A percentile compares a stretch with the other conserved stretches of the same genome.
phyloP scores from a whole-genome alignment of 2,888 invertebrate genomes.

The Dinocampus coccinellae region DNA sequence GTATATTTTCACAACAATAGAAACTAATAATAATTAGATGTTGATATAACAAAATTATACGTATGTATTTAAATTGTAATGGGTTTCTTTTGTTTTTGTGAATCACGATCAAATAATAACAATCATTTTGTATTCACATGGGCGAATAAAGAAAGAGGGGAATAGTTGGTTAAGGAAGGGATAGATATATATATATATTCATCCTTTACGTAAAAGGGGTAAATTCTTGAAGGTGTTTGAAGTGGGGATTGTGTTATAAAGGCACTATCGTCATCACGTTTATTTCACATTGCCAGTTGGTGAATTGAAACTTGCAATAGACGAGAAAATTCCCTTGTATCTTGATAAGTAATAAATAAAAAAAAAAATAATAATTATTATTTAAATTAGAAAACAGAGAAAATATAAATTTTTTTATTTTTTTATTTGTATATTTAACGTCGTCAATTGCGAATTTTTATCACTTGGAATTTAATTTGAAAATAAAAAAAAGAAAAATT shows the following conservation, averaged over 20 bases:
- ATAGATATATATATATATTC: too few relatives aligned
- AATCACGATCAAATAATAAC: conserved; percentile 36
- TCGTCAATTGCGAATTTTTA: too few relatives aligned
- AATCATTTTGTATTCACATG: conserved; percentile 41
- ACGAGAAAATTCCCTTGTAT: background rate
- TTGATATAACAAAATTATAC: conserved; percentile 39
- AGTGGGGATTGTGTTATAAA: conserved; percentile 52
- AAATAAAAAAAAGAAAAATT: too few relatives aligned
- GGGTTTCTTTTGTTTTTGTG: conserved; percentile 17
- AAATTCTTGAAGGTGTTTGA: background rate
- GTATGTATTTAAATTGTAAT: background rate
- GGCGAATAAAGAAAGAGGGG: conserved; percentile 33
- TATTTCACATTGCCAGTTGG: conserved; percentile 44
- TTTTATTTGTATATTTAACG: too few relatives aligned
- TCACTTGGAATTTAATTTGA: too few relatives aligned
- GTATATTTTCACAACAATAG: too few relatives aligned
- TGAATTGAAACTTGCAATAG: conserved; percentile 47
- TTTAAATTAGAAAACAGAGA: too few relatives aligned
- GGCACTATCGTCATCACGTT: conserved; percentile 42
- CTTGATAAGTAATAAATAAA: too few relatives aligned
- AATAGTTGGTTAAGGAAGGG: too few relatives aligned
- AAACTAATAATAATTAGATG: conserved; percentile 48
- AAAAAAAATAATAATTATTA: too few relatives aligned
- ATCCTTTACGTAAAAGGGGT: background rate
- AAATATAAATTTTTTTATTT: too few relatives aligned